Conservation (phyloP, 2,797 vertebrate species). For the Pseudochirops corinnae region DNA sequence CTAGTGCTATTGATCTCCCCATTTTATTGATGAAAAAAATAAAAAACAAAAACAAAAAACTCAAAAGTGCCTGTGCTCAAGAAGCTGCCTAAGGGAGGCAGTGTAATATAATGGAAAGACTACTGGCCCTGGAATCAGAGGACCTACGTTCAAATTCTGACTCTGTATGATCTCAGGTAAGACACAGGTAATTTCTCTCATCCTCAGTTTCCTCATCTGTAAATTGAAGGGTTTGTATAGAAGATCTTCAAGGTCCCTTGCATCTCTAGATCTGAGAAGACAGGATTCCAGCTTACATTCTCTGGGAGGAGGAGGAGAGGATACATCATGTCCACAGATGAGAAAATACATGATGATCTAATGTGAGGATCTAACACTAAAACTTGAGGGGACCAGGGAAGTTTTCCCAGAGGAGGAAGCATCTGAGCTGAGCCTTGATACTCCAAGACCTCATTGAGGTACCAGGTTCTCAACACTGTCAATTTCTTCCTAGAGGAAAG, state of each 20-base stretch:
- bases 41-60: not conserved
- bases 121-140: not conserved
- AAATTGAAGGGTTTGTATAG: not conserved
- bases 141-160: not conserved
- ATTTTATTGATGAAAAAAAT: not conserved
- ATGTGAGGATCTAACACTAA: not conserved
- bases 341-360: not conserved
- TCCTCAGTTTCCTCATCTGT: not conserved
- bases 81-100: not conserved
- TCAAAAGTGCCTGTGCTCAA: not conserved
- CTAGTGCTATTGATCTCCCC: not conserved
- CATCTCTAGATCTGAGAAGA: not conserved
- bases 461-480: not conserved
- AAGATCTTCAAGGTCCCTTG: not conserved
- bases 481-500: not conserved
- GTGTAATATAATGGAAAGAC: not conserved
- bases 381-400: not conserved
- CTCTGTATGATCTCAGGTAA: not conserved
- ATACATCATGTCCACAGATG: not conserved
- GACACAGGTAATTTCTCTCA: not conserved
- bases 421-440: not conserved
- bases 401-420: not conserved
- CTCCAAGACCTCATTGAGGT: not conserved
- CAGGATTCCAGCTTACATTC: not conserved
- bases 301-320: not conserved